Conservation (phyloP, 2,113 vertebrate species). For the Lophius piscatorius region DNA sequence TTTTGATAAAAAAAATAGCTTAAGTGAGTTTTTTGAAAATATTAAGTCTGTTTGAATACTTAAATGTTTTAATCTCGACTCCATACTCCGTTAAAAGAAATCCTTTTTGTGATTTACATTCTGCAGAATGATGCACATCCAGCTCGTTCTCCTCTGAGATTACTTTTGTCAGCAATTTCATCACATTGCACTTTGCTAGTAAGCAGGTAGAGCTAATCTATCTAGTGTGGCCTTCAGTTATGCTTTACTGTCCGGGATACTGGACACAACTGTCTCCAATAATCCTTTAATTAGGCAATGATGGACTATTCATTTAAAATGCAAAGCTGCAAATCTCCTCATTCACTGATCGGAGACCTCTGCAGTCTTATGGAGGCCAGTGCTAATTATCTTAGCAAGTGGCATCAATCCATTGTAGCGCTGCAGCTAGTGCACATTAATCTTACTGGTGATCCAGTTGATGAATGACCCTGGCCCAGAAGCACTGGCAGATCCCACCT, state of each 20-base stretch:
- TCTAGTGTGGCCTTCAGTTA: conserved; percentile 80
- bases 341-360: conserved; percentile 62
- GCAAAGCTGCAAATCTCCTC: conserved; percentile 81
- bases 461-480: conserved; percentile 80
- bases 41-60: conserved; percentile 1
- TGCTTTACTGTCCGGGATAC: conserved; percentile 79
- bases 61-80: conserved; percentile 44
- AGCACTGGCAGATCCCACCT: conserved; percentile 78
- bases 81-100: conserved; percentile 23
- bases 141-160: conserved; percentile 52
- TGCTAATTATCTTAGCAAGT: conserved; percentile 85
- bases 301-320: conserved; percentile 82
- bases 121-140: conserved; percentile 49
- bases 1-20: too few relatives aligned
- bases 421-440: conserved; percentile 79
- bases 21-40: too few relatives aligned
- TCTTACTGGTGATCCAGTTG: conserved; percentile 80
- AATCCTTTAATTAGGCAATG: conserved; percentile 84
- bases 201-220: conserved; percentile 79
- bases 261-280: conserved; percentile 80
- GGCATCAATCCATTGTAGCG: conserved; percentile 83
- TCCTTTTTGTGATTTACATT: conserved; percentile 39
- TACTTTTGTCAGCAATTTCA: conserved; percentile 76
- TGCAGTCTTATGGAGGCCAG: conserved; percentile 71
- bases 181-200: conserved; percentile 73